Evolutionary conservation across 2,113 vertebrate species (phyloP).

Genomic region (Platycercus adscitus): DNA sequence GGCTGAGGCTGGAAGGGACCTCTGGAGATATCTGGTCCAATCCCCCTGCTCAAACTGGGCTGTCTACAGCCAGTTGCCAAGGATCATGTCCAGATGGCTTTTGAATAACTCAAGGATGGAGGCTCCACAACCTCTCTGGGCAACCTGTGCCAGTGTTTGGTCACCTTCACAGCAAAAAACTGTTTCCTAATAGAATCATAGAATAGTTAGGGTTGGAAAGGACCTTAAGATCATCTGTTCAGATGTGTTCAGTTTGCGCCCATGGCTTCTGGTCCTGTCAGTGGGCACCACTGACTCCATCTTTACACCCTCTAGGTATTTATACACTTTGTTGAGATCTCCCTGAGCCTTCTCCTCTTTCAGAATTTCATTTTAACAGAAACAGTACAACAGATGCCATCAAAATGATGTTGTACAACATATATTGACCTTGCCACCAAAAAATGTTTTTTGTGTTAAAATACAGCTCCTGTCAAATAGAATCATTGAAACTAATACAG

Average conservation of each 20-base stretch:
- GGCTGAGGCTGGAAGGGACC: neutral
- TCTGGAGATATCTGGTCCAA: neutral
- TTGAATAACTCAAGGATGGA: neutral
- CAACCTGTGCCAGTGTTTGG: neutral
- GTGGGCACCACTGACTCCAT: neutral
- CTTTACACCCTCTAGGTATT: neutral
- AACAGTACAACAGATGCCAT: neutral
- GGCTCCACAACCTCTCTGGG: neutral
- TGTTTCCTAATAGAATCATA: neutral
- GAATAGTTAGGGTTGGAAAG: too few relatives aligned
- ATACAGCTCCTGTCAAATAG: neutral
- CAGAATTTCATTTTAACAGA: neutral
- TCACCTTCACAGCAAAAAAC: neutral
- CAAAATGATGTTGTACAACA: neutral
- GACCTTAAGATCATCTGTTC: neutral
- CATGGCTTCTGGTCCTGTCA: neutral
- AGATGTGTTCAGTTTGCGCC: neutral
- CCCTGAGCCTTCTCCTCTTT: neutral
- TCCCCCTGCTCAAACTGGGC: neutral
- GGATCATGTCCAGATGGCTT: neutral
- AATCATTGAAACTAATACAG: neutral
- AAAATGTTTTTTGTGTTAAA: neutral
- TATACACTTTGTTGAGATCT: neutral
- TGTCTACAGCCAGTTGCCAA: neutral
- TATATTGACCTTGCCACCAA: neutral